Conservation (phyloP, 1,140 invertebrate genomes). For the Spodoptera litura region DNA sequence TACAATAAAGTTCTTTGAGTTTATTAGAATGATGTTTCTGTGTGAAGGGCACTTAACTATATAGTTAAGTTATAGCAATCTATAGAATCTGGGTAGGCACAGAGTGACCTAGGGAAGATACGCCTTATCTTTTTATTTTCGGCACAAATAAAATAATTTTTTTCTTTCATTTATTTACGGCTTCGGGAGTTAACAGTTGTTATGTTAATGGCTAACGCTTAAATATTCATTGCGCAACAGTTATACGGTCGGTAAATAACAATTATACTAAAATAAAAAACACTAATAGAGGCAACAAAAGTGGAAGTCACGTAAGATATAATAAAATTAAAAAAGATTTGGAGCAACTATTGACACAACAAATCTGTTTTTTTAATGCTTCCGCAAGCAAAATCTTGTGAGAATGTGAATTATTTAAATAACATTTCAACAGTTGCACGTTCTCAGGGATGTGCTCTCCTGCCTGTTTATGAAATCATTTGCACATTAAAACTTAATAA, state of each 20-base stretch:
- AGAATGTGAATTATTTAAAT: conserved; percentile 23
- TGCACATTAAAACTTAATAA: conserved; percentile 12
- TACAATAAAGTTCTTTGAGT: too few relatives aligned
- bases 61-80: too few relatives aligned
- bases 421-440: conserved; percentile 12
- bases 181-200: neutral
- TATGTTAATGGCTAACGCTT: conserved; percentile 30
- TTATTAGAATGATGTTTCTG: too few relatives aligned
- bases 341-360: conserved; percentile 25
- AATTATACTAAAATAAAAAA: conserved; percentile 25
- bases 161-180: neutral
- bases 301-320: conserved; percentile 46
- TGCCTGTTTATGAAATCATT: neutral
- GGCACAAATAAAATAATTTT: neutral
- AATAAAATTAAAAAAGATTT: conserved; percentile 36
- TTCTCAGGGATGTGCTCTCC: conserved; percentile 21
- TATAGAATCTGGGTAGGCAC: too few relatives aligned
- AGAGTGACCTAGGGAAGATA: too few relatives aligned
- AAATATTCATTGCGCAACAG: conserved; percentile 33
- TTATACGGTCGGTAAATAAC: conserved; percentile 27
- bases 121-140: too few relatives aligned
- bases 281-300: conserved; percentile 10
- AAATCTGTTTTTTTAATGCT: conserved; percentile 28
- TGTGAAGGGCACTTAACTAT: too few relatives aligned
- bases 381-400: conserved; percentile 19